Evolutionary conservation across 2,888 invertebrate genomes (phyloP).

Genomic region (Stenodema calcarata): DNA sequence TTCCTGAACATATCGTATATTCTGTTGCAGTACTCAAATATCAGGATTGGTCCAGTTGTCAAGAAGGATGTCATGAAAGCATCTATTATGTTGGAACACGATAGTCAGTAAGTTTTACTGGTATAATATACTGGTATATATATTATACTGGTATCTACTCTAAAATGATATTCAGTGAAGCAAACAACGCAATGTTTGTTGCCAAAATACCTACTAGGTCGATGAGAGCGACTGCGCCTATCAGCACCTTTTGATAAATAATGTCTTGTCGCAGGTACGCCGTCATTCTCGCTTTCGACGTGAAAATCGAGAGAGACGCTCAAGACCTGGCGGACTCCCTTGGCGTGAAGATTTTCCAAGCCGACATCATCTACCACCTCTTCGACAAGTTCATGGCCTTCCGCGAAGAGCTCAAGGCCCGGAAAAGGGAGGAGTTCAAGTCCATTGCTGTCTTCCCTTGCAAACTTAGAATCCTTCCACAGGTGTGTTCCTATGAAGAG

Average conservation of each 20-base stretch:
- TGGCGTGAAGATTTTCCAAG: constrained; percentile 95
- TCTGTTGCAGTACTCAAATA: constrained; percentile 87
- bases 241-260: too few species aligned
- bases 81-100: constrained; percentile 99
- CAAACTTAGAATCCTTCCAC: constrained; percentile 79
- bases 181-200: too few species aligned
- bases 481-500: constrained; percentile 62
- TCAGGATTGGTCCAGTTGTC: constrained; percentile 98
- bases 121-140: too few species aligned
- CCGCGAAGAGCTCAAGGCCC: constrained; percentile 87
- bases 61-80: constrained; percentile 99
- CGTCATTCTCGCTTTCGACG: constrained; percentile 98
- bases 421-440: constrained; percentile 93
- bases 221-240: too few species aligned
- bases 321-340: constrained; percentile 95
- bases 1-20: constrained; percentile 45
- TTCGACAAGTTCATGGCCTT: constrained; percentile 96
- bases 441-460: constrained; percentile 98
- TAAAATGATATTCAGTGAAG: too few species aligned
- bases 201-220: too few species aligned
- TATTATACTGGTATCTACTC: too few species aligned
- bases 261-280: constrained; percentile 74
- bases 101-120: constrained; percentile 80
- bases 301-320: constrained; percentile 96
- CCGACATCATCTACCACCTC: constrained; percentile 99